Conservation (phyloP, 2,797 vertebrate species). For the Dallia pectoralis region DNA sequence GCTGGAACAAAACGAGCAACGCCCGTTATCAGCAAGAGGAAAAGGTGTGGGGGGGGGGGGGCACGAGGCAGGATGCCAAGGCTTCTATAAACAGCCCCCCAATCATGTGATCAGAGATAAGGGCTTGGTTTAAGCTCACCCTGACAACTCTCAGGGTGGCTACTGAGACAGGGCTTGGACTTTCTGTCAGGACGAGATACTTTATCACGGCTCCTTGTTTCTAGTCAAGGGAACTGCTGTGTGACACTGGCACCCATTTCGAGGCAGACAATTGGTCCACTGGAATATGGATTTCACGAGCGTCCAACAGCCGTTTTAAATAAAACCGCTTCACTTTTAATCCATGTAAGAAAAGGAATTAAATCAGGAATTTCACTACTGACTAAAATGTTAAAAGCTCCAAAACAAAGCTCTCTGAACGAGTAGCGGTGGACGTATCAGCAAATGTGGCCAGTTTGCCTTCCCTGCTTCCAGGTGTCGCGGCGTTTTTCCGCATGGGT, state of each 20-base stretch:
- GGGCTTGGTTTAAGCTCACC: slow-evolving; percentile 8
- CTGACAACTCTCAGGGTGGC: not conserved
- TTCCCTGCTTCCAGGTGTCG: slow-evolving; percentile 26
- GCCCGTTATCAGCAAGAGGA: slow-evolving; percentile 41
- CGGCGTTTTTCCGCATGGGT: not conserved
- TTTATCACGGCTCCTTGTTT: not conserved
- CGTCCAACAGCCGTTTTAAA: not conserved
- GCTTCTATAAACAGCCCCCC: slow-evolving; percentile 44
- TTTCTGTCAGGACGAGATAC: slow-evolving; percentile 29
- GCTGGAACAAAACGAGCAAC: slow-evolving; percentile 19
- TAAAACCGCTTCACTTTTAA: not conserved
- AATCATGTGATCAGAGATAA: slow-evolving; percentile 37
- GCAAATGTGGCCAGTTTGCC: not conserved
- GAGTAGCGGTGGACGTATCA: not conserved
- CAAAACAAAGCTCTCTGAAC: not conserved
- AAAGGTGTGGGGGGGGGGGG: slow-evolving; percentile 33
- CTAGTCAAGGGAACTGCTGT: not conserved
- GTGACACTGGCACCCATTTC: not conserved
- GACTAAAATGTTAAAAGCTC: not conserved
- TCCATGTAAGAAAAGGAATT: not conserved
- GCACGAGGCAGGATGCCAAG: slow-evolving; percentile 26
- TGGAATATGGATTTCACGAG: not conserved
- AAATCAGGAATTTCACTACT: not conserved
- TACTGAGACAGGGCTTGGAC: slow-evolving; percentile 14
- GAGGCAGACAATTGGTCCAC: not conserved